Evolutionary conservation across 1,140 invertebrate genomes (phyloP), one percentile per base, ranked within the genome.

Genomic region (Choristoneura fumiferana): DNA sequence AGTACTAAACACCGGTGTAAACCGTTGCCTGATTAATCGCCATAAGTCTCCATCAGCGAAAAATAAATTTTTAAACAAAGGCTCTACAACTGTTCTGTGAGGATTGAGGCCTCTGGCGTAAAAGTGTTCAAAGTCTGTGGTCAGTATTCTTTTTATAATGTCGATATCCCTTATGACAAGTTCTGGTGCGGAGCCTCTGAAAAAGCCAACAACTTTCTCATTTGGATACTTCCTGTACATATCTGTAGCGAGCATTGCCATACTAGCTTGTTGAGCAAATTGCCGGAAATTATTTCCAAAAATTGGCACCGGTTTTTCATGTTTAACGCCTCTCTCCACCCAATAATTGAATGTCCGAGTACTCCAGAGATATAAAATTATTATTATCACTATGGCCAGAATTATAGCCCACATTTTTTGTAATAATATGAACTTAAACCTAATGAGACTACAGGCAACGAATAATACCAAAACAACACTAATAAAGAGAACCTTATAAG

Each of bases 1-100:
- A 0, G 91, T 91, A 17, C 91, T 93, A 65, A 94, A 94, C 0
- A 91, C 91, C 2, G 92, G 92, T 22, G 92, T 92, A 17, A 94
- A 81, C 58, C 93, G 91, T 5, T 89, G 81, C 43, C 93, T 81
- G 33, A 94, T 82, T 35, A 89, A 75, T 49, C 90, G 90, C 93
- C 93, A 95, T 15, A 87, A 78, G 8, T 89, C 80, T 6, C 91
- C 92, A 57, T 86, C 82, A 45, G 91, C 71, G 33, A 87, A 85
- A 33, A 92, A 88, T 8, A 92, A 66, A 68, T 92, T 89, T 15
- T 76, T 86, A 4, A 93, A 49, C 8, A 91, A 83, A 60, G 92
- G 91, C 43, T 90, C 74, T 0, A 87, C 70, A 8, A 87, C 86
- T 54, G 87, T 87, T 69, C 71, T 65, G 77, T 88, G 45, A 0